phyloP scores from a whole-genome alignment of 30 jellyfish, hydroid and myxozoan species.

The Cassiopea xamachana region DNA sequence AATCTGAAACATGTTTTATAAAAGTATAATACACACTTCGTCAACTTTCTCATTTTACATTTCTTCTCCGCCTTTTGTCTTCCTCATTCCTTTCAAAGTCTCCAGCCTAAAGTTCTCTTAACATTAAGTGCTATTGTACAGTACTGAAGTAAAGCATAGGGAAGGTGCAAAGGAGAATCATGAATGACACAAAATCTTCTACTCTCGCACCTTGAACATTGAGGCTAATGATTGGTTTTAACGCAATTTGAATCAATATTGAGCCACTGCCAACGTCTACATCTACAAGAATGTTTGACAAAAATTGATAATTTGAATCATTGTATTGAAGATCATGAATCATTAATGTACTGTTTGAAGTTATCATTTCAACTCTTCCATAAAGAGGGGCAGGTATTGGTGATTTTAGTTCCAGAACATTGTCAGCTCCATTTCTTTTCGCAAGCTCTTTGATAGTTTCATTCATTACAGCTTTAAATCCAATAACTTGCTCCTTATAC shows the following conservation, averaged over 20 bases:
- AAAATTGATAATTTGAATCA: slow-evolving; percentile 11
- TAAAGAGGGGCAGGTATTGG: slow-evolving; percentile 26
- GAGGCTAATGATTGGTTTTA: slow-evolving; percentile 2
- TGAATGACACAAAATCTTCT: not conserved
- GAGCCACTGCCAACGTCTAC: not conserved
- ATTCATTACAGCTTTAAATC: not conserved
- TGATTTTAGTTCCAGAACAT: not conserved
- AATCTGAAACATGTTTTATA: too few relatives aligned
- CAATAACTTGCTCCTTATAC: slow-evolving; percentile 3
- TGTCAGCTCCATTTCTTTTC: slow-evolving; percentile 7
- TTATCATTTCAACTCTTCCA: slow-evolving; percentile 37
- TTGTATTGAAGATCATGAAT: slow-evolving; percentile 18
- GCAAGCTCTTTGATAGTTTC: slow-evolving; percentile 2
- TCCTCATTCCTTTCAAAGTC: too few relatives aligned
- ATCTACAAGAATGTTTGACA: not conserved
- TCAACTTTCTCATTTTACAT: too few relatives aligned
- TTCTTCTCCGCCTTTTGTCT: too few relatives aligned
- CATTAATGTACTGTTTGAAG: slow-evolving; percentile 45
- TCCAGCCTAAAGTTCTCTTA: too few relatives aligned
- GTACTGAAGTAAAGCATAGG: too few relatives aligned
- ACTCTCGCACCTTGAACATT: slow-evolving; percentile 18
- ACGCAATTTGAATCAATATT: not conserved
- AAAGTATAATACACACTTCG: too few relatives aligned
- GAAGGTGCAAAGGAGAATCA: too few relatives aligned
- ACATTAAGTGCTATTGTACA: too few relatives aligned